phyloP scores from a whole-genome alignment of 1,140 invertebrate genomes.

The Delia radicum region DNA sequence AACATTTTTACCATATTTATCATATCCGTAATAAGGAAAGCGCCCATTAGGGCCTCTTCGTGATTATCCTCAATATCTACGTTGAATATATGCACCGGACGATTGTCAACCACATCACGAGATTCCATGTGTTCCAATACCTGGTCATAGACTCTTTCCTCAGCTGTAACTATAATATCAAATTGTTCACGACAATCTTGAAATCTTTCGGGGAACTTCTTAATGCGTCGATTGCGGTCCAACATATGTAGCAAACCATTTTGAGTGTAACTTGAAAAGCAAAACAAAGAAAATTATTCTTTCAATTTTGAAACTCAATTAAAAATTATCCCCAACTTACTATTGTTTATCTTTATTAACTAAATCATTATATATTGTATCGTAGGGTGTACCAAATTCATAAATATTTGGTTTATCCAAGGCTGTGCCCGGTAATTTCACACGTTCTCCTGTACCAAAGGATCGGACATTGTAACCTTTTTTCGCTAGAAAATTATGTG shows the following conservation, averaged over 20 bases:
- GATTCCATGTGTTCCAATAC: slow-evolving; percentile 76
- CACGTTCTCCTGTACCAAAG: slow-evolving; percentile 96
- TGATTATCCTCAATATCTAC: slow-evolving; percentile 99
- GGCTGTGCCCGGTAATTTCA: slow-evolving; percentile 94
- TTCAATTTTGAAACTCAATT: neutral
- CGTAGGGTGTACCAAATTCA: slow-evolving; percentile 95
- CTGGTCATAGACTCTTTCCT: slow-evolving; percentile 99
- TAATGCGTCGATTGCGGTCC: slow-evolving; percentile 95
- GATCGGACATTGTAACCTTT: slow-evolving; percentile 93
- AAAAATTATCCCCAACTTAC: slow-evolving; percentile 58
- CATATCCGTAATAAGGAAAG: slow-evolving; percentile 96
- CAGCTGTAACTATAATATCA: slow-evolving; percentile 95
- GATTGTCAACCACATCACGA: slow-evolving; percentile 70
- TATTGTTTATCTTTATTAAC: slow-evolving; percentile 82
- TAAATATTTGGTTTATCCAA: slow-evolving; percentile 97
- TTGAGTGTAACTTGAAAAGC: slow-evolving; percentile 86
- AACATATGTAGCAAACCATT: slow-evolving; percentile 99
- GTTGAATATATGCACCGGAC: slow-evolving; percentile 95
- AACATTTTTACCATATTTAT: slow-evolving; percentile 74
- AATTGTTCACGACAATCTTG: slow-evolving; percentile 89
- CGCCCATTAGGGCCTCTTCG: slow-evolving; percentile 98
- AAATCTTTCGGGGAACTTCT: slow-evolving; percentile 91
- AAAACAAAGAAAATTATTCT: neutral
- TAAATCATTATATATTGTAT: slow-evolving; percentile 96
- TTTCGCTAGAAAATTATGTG: slow-evolving; percentile 94